phyloP scores from a whole-genome alignment of 2,797 vertebrate genomes.

The Pseudochromis fuscus region DNA sequence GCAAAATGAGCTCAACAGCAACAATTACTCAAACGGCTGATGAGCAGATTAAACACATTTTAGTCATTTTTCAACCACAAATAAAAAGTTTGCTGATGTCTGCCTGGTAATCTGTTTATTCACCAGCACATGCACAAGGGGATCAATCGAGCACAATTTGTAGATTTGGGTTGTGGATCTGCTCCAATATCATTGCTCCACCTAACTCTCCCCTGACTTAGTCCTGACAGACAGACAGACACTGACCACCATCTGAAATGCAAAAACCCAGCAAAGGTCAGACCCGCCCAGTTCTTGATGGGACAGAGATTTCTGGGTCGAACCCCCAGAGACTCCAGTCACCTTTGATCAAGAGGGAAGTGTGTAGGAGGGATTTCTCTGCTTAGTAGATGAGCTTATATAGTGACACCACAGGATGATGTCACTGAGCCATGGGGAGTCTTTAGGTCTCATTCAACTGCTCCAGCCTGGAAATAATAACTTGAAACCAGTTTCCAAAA shows the following conservation, averaged over 20 bases:
- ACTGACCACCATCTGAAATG: slow-evolving; percentile 7
- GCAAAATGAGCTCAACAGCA: too few species aligned
- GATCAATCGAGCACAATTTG: too few species aligned
- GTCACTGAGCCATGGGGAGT: not conserved
- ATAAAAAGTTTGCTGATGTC: too few species aligned
- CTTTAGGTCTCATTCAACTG: not conserved
- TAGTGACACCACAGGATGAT: slow-evolving; percentile 14
- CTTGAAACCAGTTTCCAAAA: too few species aligned
- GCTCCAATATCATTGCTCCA: slow-evolving; percentile 1
- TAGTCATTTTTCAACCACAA: too few species aligned
- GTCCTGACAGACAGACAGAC: not conserved
- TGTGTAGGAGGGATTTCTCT: slow-evolving; percentile 6
- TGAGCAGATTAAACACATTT: too few species aligned
- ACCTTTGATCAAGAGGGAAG: slow-evolving; percentile 1
- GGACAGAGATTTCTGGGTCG: not conserved
- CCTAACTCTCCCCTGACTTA: not conserved
- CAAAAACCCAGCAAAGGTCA: slow-evolving; percentile 10
- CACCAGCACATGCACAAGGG: too few species aligned
- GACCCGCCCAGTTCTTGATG: not conserved
- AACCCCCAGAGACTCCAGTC: not conserved
- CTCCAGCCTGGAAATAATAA: too few species aligned
- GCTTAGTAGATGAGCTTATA: not conserved
- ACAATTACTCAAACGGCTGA: too few species aligned
- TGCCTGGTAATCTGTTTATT: too few species aligned
- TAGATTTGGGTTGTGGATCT: too few species aligned